Evolutionary conservation across 1,140 invertebrate genomes (phyloP).

Genomic region (Caenorhabditis inopinata): DNA sequence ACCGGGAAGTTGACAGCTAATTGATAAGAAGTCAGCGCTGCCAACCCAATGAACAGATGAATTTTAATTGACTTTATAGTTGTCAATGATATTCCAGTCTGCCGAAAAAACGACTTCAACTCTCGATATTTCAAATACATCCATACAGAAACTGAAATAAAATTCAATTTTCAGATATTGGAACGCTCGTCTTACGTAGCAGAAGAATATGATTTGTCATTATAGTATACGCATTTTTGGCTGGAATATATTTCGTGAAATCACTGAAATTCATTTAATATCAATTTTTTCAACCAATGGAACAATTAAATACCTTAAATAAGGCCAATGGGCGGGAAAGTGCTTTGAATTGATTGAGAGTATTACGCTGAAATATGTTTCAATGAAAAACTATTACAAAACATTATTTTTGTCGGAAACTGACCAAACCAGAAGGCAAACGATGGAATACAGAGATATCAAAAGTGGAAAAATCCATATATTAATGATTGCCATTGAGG

Average conservation of each 20-base stretch:
- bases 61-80: neutral
- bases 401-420: neutral
- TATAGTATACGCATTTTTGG: slow-evolving; percentile 15
- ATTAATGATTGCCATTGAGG: slow-evolving; percentile 19
- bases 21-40: neutral
- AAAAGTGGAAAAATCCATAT: slow-evolving; percentile 19
- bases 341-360: neutral
- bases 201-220: slow-evolving; percentile 26
- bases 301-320: neutral
- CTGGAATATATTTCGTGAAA: neutral
- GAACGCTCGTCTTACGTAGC: neutral
- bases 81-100: neutral
- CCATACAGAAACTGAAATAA: slow-evolving; percentile 3
- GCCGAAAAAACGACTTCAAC: neutral
- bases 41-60: neutral
- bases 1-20: slow-evolving; percentile 6
- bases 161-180: neutral
- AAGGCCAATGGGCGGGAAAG: slow-evolving; percentile 17
- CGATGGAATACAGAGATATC: neutral
- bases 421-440: slow-evolving; percentile 7
- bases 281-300: too few relatives aligned
- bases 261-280: neutral
- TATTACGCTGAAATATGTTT: neutral
- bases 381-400: too few relatives aligned
- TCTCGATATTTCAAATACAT: slow-evolving; percentile 27